Conservation (phyloP, 1,140 invertebrate genomes). For the Heliothis virescens region DNA sequence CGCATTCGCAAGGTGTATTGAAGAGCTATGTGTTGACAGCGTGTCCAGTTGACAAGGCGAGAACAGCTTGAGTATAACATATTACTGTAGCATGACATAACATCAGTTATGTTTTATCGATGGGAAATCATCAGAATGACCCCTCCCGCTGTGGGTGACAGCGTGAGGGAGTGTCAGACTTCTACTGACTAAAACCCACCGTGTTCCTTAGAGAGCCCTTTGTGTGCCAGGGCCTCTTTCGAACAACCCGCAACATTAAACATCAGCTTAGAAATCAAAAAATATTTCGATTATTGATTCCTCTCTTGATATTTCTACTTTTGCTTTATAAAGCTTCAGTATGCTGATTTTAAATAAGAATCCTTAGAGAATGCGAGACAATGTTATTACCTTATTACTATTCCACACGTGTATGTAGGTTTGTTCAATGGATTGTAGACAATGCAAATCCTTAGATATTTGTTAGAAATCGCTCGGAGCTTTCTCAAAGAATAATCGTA, state of each 20-base stretch:
- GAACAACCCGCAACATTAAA: too few species aligned
- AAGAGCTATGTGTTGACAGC: neutral
- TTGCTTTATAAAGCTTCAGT: too few species aligned
- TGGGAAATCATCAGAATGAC: too few species aligned
- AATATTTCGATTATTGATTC: too few species aligned
- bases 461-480: neutral
- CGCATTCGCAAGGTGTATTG: neutral
- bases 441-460: constrained; percentile 8
- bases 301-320: too few species aligned
- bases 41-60: constrained; percentile 4
- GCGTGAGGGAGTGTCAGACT: too few species aligned
- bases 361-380: constrained; percentile 4
- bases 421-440: constrained; percentile 17
- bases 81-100: neutral
- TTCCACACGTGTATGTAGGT: constrained; percentile 9
- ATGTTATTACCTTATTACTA: neutral
- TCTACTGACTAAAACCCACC: too few species aligned
- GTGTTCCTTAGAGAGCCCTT: too few species aligned
- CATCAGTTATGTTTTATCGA: too few species aligned
- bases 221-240: too few species aligned
- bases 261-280: too few species aligned
- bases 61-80: neutral
- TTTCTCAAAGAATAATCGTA: neutral
- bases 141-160: too few species aligned
- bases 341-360: neutral